Evolutionary conservation across 2,113 vertebrate genomes (phyloP).

Genomic region (Probosciger aterrimus): DNA sequence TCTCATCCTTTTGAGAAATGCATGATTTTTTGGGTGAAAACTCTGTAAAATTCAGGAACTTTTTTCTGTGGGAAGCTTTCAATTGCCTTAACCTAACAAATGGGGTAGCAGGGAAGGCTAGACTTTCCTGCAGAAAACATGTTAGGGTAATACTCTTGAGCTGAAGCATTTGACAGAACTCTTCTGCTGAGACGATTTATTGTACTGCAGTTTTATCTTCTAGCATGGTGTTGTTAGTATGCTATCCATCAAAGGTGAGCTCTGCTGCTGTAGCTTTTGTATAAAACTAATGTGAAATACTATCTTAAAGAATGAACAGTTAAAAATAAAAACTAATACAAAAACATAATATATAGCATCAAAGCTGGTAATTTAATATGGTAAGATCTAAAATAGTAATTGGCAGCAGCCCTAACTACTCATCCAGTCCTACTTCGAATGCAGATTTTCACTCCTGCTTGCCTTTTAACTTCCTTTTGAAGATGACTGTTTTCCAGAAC

Average conservation of each 20-base stretch:
- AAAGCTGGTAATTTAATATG: not conserved
- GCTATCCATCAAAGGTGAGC: not conserved
- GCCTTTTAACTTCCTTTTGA: not conserved
- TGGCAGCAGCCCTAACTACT: not conserved
- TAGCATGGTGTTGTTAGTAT: not conserved
- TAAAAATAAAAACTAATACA: not conserved
- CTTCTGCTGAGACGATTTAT: not conserved
- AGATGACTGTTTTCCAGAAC: not conserved
- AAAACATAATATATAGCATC: not conserved
- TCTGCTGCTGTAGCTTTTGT: not conserved
- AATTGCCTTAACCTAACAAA: not conserved
- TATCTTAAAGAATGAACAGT: not conserved
- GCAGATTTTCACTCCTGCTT: not conserved
- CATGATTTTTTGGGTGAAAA: not conserved
- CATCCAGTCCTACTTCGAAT: not conserved
- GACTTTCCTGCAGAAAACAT: not conserved
- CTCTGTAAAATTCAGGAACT: not conserved
- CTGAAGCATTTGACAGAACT: not conserved
- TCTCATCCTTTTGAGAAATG: not conserved
- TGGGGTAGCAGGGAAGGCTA: not conserved
- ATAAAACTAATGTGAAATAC: not conserved
- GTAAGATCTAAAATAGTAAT: not conserved
- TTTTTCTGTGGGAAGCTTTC: not conserved
- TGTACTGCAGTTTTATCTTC: not conserved
- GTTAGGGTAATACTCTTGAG: not conserved